Conservation (phyloP, 1,140 invertebrate species). For the Melanaphis sacchari region DNA sequence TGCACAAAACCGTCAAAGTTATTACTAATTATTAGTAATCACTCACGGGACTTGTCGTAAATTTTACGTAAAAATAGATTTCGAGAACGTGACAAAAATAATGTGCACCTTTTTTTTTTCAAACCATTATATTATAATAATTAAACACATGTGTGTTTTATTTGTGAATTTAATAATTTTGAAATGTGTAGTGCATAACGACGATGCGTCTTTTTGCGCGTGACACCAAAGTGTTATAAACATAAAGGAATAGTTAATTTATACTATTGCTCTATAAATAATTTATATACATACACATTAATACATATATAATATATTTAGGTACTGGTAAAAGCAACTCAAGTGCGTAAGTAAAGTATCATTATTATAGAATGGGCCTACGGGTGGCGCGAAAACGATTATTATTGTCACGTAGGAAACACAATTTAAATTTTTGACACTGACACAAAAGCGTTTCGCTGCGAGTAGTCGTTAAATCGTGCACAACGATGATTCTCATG, state of each 20-base stretch:
- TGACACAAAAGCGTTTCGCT: background rate
- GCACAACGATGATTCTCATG: background rate
- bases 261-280: background rate
- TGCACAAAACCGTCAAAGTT: background rate
- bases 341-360: background rate
- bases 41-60: background rate
- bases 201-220: background rate
- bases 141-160: background rate
- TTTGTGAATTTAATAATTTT: background rate
- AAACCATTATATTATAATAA: background rate
- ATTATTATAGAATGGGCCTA: background rate
- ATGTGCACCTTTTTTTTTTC: background rate
- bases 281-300: background rate
- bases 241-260: background rate
- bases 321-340: background rate
- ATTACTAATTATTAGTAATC: background rate
- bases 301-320: background rate
- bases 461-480: background rate
- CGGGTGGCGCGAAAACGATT: background rate
- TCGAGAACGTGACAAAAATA: background rate
- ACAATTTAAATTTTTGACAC: conserved; percentile 10
- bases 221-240: background rate
- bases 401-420: background rate
- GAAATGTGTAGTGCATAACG: background rate
- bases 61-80: background rate